Evolutionary conservation across 2,888 invertebrate genomes (phyloP).

Genomic region (Acanthosepion lycidas): DNA sequence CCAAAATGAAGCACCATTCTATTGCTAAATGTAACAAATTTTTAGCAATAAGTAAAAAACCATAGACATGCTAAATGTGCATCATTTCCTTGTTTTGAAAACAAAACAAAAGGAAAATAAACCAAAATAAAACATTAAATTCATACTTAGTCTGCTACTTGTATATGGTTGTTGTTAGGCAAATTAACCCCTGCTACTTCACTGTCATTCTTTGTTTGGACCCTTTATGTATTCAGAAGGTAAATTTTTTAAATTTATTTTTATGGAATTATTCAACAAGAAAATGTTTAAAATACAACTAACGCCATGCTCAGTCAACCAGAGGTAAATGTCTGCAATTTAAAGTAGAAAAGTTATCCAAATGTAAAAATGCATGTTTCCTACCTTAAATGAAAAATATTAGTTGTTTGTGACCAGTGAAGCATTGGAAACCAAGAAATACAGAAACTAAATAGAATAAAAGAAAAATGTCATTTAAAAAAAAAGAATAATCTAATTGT

Average conservation of each 20-base stretch:
- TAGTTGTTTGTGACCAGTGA: not conserved
- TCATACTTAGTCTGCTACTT: not conserved
- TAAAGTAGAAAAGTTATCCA: not conserved
- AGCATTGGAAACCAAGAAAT: not conserved
- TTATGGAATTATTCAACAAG: not conserved
- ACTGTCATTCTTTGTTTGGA: not conserved
- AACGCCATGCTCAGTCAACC: not conserved
- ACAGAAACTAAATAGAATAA: not conserved
- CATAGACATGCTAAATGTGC: not conserved
- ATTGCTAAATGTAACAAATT: not conserved
- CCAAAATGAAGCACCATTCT: not conserved
- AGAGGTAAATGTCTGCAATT: not conserved
- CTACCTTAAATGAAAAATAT: not conserved
- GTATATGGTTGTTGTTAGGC: not conserved
- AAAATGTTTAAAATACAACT: slow-evolving; percentile 4
- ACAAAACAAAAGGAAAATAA: not conserved
- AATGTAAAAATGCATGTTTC: not conserved
- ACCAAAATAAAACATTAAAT: not conserved
- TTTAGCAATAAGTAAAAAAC: not conserved
- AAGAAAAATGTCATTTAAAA: not conserved
- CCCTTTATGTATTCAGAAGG: not conserved
- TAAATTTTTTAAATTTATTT: not conserved
- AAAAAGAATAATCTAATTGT: not conserved
- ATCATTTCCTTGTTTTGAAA: not conserved
- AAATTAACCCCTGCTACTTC: not conserved